phyloP scores from a whole-genome alignment of 2,888 invertebrate species.

The Erpobdella octoculata region DNA sequence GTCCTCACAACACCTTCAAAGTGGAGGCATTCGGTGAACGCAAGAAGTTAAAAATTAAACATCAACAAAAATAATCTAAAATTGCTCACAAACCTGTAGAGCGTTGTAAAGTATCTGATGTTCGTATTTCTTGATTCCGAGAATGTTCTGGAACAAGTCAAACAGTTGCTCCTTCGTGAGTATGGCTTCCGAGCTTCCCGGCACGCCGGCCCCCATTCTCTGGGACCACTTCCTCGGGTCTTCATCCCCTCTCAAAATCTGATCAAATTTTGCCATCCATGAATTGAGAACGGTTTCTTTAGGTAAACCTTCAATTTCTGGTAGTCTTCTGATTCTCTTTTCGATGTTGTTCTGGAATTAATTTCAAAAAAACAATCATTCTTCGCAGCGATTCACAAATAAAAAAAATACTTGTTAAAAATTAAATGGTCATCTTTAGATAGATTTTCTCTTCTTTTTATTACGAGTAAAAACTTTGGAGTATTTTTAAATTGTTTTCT shows the following conservation, averaged over 20 bases:
- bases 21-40: neutral
- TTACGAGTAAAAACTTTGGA: neutral
- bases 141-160: constrained; percentile 98
- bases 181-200: constrained; percentile 66
- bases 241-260: constrained; percentile 68
- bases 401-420: too few species aligned
- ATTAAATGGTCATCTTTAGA: too few species aligned
- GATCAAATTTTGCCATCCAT: constrained; percentile 97
- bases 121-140: constrained; percentile 97
- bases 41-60: neutral
- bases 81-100: constrained; percentile 69
- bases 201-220: constrained; percentile 54
- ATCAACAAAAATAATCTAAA: neutral
- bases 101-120: constrained; percentile 98
- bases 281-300: constrained; percentile 97
- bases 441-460: too few species aligned
- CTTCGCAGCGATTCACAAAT: neutral
- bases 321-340: constrained; percentile 88
- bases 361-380: neutral
- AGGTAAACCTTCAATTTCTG: constrained; percentile 97
- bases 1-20: neutral
- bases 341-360: constrained; percentile 75
- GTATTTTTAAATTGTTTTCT: too few species aligned
- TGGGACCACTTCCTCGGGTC: constrained; percentile 57
- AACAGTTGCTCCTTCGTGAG: constrained; percentile 97